Conservation (phyloP, 2,797 vertebrate species). For the Artibeus jamaicensis region DNA sequence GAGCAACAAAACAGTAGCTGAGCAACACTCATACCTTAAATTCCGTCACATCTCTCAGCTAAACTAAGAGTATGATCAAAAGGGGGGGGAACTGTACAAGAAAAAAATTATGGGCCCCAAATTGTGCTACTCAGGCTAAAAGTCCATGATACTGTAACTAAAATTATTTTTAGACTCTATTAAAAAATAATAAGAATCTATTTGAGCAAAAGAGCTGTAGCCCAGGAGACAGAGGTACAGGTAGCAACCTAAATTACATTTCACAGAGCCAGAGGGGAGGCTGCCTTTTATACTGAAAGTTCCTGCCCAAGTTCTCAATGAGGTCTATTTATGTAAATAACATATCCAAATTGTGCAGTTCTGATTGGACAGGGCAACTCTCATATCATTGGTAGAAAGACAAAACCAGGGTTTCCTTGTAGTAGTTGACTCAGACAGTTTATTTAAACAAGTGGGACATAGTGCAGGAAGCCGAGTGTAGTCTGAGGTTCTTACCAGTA, state of each 20-base stretch:
- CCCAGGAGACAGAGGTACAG: background rate
- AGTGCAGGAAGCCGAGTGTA: background rate
- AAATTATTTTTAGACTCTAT: background rate
- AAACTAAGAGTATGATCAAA: background rate
- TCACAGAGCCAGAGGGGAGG: background rate
- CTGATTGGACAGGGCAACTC: background rate
- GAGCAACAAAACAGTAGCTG: background rate
- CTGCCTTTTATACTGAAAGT: background rate
- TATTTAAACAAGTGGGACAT: background rate
- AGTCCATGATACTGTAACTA: background rate
- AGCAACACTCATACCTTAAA: background rate
- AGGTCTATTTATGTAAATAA: background rate
- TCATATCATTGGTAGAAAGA: background rate
- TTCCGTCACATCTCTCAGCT: background rate
- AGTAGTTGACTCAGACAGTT: background rate
- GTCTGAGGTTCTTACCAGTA: background rate
- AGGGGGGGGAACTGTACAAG: background rate
- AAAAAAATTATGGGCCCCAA: background rate
- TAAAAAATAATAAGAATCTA: background rate
- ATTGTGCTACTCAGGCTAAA: background rate
- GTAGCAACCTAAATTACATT: background rate
- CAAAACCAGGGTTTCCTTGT: background rate
- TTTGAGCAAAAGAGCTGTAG: background rate
- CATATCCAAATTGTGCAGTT: background rate
- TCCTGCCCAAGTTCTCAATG: background rate